A percentile compares a stretch with the other conserved stretches of the same genome.
Evolutionary conservation across 2,888 invertebrate species (phyloP).

Genomic region (Disparrhopalites patrizii): DNA sequence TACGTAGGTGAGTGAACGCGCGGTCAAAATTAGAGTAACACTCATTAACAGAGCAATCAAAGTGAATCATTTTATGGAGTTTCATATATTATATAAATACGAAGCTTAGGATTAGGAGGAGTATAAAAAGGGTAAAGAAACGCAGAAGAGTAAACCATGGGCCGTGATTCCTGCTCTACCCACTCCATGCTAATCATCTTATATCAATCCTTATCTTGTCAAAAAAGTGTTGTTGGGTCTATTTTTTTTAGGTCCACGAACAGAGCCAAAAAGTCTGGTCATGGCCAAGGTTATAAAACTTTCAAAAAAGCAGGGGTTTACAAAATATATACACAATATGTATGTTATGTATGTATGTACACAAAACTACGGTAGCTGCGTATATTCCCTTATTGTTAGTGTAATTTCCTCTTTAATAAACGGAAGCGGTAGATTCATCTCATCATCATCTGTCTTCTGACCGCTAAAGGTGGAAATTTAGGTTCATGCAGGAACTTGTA

Average conservation of each 20-base stretch:
- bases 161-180: constrained; percentile 24
- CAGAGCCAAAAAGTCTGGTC: constrained; percentile 2
- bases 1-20: constrained; percentile 13
- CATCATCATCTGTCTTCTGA: constrained; percentile 5
- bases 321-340: no score
- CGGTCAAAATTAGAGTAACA: constrained; percentile 1
- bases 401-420: constrained; percentile 18
- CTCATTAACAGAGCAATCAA: constrained; percentile 23
- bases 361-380: no score
- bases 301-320: no score
- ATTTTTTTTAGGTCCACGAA: no score
- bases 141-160: constrained; percentile 13
- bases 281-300: constrained; percentile 23
- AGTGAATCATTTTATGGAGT: constrained; percentile 18
- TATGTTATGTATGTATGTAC: no score
- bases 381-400: neutral
- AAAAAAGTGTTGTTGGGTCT: constrained; percentile 11
- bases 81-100: no score
- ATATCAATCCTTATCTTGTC: constrained; percentile 22
- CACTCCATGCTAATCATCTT: constrained; percentile 20
- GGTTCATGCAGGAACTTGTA: no score
- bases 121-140: neutral
- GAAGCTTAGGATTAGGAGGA: no score
- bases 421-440: constrained; percentile 13
- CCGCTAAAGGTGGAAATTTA: no score